Evolutionary conservation across 2,888 invertebrate genomes (phyloP).

Genomic region (Lasioglossum oenotherae): DNA sequence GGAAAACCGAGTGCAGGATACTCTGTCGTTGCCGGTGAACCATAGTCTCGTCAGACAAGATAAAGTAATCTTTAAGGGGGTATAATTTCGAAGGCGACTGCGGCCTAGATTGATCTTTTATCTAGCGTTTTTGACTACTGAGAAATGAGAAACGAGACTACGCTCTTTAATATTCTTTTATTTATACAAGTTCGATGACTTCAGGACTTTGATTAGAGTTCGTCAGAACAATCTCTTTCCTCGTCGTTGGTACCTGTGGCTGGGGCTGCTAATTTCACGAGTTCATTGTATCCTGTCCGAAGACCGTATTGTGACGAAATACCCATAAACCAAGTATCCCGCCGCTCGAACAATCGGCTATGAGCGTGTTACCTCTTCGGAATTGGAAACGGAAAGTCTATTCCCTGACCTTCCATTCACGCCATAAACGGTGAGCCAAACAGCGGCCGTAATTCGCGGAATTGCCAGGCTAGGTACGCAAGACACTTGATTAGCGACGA

Average conservation of each 20-base stretch:
- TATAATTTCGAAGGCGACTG: too few relatives aligned
- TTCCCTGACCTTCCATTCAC: constrained; percentile 15
- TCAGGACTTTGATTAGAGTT: neutral
- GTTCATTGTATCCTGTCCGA: neutral
- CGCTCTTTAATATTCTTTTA: neutral
- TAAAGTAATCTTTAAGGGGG: neutral
- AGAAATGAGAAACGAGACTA: too few relatives aligned
- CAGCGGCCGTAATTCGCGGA: constrained; percentile 25
- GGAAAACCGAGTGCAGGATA: neutral
- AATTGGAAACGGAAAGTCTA: constrained; percentile 15
- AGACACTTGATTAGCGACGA: constrained; percentile 35
- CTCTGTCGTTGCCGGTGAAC: neutral
- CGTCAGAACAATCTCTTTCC: neutral
- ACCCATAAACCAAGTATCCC: neutral
- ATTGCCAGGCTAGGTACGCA: neutral
- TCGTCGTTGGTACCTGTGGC: neutral
- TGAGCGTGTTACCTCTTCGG: neutral
- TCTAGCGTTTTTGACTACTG: too few relatives aligned
- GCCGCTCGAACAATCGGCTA: neutral
- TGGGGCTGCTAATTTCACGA: neutral
- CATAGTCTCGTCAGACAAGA: neutral
- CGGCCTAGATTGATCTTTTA: too few relatives aligned
- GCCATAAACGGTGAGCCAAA: constrained; percentile 36
- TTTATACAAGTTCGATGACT: neutral
- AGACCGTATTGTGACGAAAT: neutral